Base-by-base conservation (phyloP, 1,140 invertebrate genomes). In the Bombus consobrinus region DNA sequence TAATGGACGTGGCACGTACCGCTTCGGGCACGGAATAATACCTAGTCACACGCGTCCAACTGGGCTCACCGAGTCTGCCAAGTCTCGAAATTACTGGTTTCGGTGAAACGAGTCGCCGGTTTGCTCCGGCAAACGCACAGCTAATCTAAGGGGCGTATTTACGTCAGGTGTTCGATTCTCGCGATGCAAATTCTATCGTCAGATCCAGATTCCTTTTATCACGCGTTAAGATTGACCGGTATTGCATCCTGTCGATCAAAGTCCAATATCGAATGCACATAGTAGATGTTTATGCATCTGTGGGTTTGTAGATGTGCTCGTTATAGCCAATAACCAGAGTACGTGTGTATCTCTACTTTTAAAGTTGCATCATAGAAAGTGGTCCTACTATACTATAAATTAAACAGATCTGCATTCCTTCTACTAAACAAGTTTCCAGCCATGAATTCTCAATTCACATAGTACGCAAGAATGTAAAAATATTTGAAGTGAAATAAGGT, bases 41-140 rank as follows among this genome's bases (percentile, higher is more conserved):
- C 43, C 18, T 69, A 64, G 53, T 78, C 59, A n/a, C 75, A 78
- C 25, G 75, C 41, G 71, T 82, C 37, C 47, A 13, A 32, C 25
- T 39, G 47, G 37, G 47, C n/a, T 62, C 32, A 59, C 25, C 59
- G 74, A 66, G 72, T 75, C 81, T 73, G 28, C 71, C 39, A 32
- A 39, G 74, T 34, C 74, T 59, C 64, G 43, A 83, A 78, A 83
- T 83, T 83, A 83, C 82, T 64, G 82, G 82, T 77, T 83, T 83
- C 43, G 74, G 47, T 83, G 74, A 69, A 83, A 76, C 82, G 64
- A 78, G 73, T 83, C 43, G n/a, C 47, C 82, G 57, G 47, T 68
- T 43, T 39, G 37, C 82, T 69, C 64, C 34, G 66, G n/a, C 57
- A 75, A 41, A 47, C 39, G 43, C 81, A 75, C 25, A 57, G 43